Base-by-base conservation (phyloP, 1,140 invertebrate species). In the Gyrodactylus salaris region DNA sequence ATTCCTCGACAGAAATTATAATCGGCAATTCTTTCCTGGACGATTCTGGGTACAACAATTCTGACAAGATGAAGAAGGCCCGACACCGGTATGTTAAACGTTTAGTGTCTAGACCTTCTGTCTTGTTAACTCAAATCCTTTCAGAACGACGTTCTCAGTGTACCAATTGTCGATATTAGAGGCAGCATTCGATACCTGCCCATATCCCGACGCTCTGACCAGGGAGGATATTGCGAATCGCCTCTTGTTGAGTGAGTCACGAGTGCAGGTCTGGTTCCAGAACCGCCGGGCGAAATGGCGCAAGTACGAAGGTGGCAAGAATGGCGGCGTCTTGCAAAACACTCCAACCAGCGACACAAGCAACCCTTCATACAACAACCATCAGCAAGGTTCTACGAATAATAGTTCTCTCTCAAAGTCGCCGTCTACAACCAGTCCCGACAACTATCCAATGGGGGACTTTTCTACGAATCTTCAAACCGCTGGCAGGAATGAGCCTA, bases 271-370 rank as follows among this genome's bases (percentile, higher is more conserved):
- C 20, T 83, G 82, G 82, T 83, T 83, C 75, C 82, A 83, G 76
- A 83, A 83, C 75, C 76, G 82, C 25, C 76, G 80, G 26, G 80
- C 81, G n/a, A 81, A 81, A 76, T 81, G 87, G 87, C 82, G 88
- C 16, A 88, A 89, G 77, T 87, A 87, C n/a, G 70, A 71, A 54
- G 34, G 34, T 54, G 34, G 34, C 34, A 7, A n/a, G n/a, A 54
- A 54, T 54, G 7, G 7, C 7, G 7, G 7, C n/a, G 7, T n/a
- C 34, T 16, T 16, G 7, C 7, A 54, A 54, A 54, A 54, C 34
- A n/a, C 7, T 54, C 7, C n/a, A 7, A 54, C 7, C n/a, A n/a
- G 34, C n/a, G n/a, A 54, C n/a, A 16, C 34, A 7, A 7, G n/a
- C 7, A 54, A 54, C n/a, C 34, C 7, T 54, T 54, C 34, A 7